A percentile compares a stretch with the other conserved stretches of the same genome.
These are phyloP conservation scores for Leptopilina clavipes DNA, from an alignment of 1,140 invertebrate species.

Conservation along the genomic window DNA sequence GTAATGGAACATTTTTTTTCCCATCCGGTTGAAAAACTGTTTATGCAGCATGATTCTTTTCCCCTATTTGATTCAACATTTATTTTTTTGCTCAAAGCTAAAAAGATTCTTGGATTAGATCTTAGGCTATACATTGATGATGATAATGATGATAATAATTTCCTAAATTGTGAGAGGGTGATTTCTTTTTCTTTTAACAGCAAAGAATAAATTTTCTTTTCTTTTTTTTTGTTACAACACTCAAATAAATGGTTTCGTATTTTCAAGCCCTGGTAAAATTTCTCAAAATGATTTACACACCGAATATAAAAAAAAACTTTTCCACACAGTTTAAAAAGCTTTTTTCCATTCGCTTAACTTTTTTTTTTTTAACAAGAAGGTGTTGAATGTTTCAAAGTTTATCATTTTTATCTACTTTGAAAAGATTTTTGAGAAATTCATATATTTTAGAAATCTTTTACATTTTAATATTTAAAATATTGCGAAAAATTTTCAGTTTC, in stretches of 20 bases:
- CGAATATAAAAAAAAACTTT: not conserved
- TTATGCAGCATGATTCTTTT: not conserved
- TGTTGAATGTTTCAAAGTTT: too few relatives aligned
- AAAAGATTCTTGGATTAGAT: not conserved
- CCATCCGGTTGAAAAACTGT: not conserved
- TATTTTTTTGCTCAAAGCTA: not conserved
- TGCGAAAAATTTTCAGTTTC: too few relatives aligned
- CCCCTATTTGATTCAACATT: not conserved
- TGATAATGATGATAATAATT: conserved; percentile 6
- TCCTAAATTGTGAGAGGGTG: not conserved
- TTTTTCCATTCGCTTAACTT: not conserved
- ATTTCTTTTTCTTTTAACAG: not conserved
- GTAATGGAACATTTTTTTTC: conserved; percentile 1
- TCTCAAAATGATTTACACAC: not conserved
- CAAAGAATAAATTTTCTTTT: not conserved
- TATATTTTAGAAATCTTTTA: too few relatives aligned
- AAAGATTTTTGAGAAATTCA: too few relatives aligned
- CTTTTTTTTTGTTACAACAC: not conserved
- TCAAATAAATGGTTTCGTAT: not conserved
- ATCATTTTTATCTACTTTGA: too few relatives aligned
- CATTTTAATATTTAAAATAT: too few relatives aligned
- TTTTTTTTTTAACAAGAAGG: too few relatives aligned
- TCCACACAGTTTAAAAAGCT: not conserved
- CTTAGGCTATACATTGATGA: not conserved
- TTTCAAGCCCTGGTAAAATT: not conserved